Evolutionary conservation across 2,797 vertebrate genomes (phyloP), one percentile per base, ranked within the genome.

Genomic region (Mus minutoides): DNA sequence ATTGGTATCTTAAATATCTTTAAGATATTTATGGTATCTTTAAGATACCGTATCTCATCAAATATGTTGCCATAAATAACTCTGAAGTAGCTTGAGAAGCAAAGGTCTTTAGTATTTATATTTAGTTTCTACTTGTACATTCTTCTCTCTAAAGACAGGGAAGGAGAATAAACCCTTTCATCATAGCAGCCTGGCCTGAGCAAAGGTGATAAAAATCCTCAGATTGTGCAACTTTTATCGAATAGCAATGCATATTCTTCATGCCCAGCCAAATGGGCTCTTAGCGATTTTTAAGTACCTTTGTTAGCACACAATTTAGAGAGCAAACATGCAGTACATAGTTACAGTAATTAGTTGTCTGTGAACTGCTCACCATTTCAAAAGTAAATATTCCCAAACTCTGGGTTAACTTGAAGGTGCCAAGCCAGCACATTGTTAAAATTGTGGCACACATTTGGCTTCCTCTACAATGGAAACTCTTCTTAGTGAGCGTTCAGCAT

Each of bases 171-270:
- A 37, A 82, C 94, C 49, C n/a, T 93, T 3, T 91, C 3, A 73
- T 91, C 40, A 46, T 6, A 92, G 26, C 8, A 62, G 75, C 54
- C 78, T 91, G 91, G 21, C 9, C 37, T 82, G 31, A 67, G 3
- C 62, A 89, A 92, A 2, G 43, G 9, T 56, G 49, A 78, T 88
- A 92, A 78, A 92, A 92, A 79, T 78, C 34, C 24, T 94, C 83
- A 93, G 21, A 58, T 49, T 64, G 26, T 88, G 7, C 71, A 54
- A 79, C 26, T 56, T 26, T 79, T 80, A 80, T 87, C 29, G 43
- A 60, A 82, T 85, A 71, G 19, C 69, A 90, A 19, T 90, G 92
- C 78, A 21, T 78, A 56, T 46, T 96, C 88, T 93, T 95, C 29
- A 79, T 26, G 54, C 8, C 17, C 29, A 80, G 7, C 21, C 31